Percentiles rank a stretch among this genome's conserved stretches.
Evolutionary conservation across 37 sponge, comb jelly and placozoan genomes (phyloP).

Genomic region (Agelas oroides): DNA sequence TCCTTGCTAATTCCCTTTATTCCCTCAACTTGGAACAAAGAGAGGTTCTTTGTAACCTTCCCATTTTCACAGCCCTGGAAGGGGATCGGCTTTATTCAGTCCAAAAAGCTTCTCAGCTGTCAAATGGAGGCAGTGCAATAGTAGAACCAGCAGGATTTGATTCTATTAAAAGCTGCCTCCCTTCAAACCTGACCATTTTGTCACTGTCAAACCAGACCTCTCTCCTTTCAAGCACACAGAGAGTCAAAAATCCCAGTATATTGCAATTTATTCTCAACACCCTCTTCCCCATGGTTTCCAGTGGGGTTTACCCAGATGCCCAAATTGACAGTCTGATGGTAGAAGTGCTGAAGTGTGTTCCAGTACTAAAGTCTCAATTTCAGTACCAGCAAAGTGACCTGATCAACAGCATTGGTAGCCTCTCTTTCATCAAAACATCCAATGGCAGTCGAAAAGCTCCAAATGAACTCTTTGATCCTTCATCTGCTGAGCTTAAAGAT

Average conservation of each 20-base stretch:
- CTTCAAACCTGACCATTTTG: conserved; percentile 5
- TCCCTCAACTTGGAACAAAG: neutral
- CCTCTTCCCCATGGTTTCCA: conserved; percentile 15
- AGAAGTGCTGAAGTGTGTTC: neutral
- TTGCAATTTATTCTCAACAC: neutral
- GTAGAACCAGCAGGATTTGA: conserved; percentile 16
- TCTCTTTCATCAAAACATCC: neutral
- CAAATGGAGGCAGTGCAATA: neutral
- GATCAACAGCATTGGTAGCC: neutral
- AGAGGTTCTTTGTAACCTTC: conserved; percentile 14
- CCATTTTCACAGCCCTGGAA: conserved; percentile 5
- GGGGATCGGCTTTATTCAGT: neutral
- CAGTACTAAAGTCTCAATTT: neutral
- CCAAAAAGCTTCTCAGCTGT: neutral
- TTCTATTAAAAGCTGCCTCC: neutral
- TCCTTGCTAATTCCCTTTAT: neutral
- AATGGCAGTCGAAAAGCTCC: conserved; percentile 14
- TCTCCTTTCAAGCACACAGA: too few relatives aligned
- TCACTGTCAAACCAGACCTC: neutral
- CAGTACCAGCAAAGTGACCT: neutral
- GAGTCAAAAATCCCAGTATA: too few relatives aligned
- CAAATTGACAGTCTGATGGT: conserved; percentile 24
- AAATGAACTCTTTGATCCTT: conserved; percentile 38
- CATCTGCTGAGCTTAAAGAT: neutral
- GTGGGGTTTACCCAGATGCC: neutral